These are phyloP conservation scores for Pristionchus maxplancki DNA, from an alignment of 2,888 invertebrate genomes.

Conservation along the genomic window DNA sequence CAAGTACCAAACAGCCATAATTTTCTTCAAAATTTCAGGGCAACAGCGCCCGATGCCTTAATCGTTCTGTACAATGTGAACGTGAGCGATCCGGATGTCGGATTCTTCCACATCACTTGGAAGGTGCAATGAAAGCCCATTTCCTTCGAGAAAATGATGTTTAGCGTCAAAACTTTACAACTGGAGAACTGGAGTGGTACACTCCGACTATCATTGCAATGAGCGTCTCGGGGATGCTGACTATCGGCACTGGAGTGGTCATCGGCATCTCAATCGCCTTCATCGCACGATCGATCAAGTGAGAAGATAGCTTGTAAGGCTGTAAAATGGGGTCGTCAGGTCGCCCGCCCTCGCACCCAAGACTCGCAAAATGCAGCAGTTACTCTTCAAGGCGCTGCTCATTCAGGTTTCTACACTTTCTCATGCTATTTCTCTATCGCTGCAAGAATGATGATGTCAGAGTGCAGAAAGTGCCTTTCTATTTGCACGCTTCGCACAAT, in stretches of 20 bases:
- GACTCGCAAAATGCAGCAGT: background rate
- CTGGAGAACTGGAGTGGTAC: background rate
- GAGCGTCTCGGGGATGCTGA: background rate
- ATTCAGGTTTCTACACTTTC: background rate
- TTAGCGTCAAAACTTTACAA: background rate
- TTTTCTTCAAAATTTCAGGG: background rate
- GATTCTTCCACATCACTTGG: conserved; percentile 20
- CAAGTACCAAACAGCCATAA: background rate
- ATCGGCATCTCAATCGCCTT: background rate
- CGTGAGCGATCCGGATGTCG: background rate
- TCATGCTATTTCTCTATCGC: too few species aligned
- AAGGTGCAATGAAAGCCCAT: background rate
- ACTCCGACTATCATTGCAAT: background rate
- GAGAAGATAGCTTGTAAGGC: too few species aligned
- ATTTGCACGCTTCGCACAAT: too few species aligned
- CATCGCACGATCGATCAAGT: background rate
- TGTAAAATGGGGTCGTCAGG: too few species aligned
- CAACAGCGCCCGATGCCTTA: background rate
- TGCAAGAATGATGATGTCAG: too few species aligned
- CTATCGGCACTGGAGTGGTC: background rate
- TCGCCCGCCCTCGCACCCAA: background rate
- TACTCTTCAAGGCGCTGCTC: background rate
- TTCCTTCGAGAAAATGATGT: background rate
- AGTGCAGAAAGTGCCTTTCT: background rate
- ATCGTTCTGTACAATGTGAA: background rate